Percentiles rank a stretch among this genome's conserved stretches.
Evolutionary conservation across 2,888 invertebrate genomes (phyloP).

Genomic region (Sicus ferrugineus): DNA sequence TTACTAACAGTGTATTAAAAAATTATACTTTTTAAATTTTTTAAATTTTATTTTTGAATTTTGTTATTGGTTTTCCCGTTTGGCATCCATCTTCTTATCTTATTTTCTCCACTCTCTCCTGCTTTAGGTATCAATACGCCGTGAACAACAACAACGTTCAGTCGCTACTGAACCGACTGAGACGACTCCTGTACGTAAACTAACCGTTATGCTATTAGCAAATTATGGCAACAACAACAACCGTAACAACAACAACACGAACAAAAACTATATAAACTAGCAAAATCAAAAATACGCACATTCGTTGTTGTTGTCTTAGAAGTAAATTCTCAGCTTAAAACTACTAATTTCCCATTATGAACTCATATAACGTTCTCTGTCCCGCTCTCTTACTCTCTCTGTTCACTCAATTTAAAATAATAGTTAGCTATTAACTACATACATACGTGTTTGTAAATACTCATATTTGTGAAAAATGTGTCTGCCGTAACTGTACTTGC

Average conservation of each 20-base stretch:
- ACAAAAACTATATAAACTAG: conserved; percentile 10
- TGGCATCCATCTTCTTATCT: conserved; percentile 36
- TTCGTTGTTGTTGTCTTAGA: conserved; percentile 10
- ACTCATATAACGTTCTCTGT: background rate
- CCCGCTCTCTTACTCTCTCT: background rate
- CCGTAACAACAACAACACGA: background rate
- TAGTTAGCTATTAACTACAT: conserved; percentile 4
- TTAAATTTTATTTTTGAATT: too few relatives aligned
- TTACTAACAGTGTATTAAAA: too few relatives aligned
- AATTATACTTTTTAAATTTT: too few relatives aligned
- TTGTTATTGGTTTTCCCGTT: conserved; percentile 45
- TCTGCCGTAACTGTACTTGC: conserved; percentile 7
- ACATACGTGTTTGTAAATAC: conserved; percentile 11
- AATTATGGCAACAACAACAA: background rate
- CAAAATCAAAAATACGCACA: background rate
- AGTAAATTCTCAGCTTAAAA: background rate
- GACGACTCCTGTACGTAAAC: conserved; percentile 65
- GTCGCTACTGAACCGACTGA: conserved; percentile 63
- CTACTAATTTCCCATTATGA: background rate
- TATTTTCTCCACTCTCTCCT: conserved; percentile 54
- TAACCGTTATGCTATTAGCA: conserved; percentile 43
- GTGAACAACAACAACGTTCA: conserved; percentile 70
- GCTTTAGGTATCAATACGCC: conserved; percentile 72
- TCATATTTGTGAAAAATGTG: background rate
- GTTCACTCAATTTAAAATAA: background rate